Base-by-base conservation (phyloP, 2,797 vertebrate species). In the Leptodactylus fallax region DNA sequence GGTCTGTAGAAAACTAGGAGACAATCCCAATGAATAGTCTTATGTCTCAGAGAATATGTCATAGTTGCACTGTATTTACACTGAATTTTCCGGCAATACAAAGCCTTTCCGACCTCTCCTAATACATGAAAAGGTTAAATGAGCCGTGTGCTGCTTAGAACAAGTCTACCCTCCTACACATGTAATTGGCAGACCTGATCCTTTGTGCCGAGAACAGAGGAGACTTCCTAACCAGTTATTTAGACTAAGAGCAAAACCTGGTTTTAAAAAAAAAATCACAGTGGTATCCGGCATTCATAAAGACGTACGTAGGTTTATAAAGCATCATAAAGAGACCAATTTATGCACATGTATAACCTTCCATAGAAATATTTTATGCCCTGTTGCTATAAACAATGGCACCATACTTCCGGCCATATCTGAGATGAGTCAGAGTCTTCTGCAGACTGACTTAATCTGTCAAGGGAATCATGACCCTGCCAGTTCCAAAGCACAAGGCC, bases 121-220 rank as follows among this genome's bases (percentile, higher is more conserved):
- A 56, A 56, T 7, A 27, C 63, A 19, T 69, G 47, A 67, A 69
- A 82, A 82, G 80, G 63, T 69, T 69, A 67, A 82, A 82, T 63
- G 47, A 81, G 80, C 80, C 47, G 23, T 27, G 80, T 51, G 80
- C 53, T 12, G 47, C 80, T 69, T 47, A 19, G 47, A 85, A 67
- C 21, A 36, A 25, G 36, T 85, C 47, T 61, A 53, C 53, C 69
- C 87, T 61, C 87, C 87, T 56, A 85, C 87, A 72, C 87, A 71
- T 82, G 9, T 77, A 25, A 82, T 88, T 84, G 63, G 17, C 27
- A 49, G 27, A 12, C 23, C 21, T 72, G 27, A 79, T 67, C 56
- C 23, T 87, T 77, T 78, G 45, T 77, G 36, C 36, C 21, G 6
- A 16, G 56, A 74, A 25, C 36, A 69, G 56, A 49, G 14, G 56